Percentiles rank a stretch among this genome's conserved stretches.
phyloP scores from a whole-genome alignment of 2,113 vertebrate species.

The Falco punctatus region DNA sequence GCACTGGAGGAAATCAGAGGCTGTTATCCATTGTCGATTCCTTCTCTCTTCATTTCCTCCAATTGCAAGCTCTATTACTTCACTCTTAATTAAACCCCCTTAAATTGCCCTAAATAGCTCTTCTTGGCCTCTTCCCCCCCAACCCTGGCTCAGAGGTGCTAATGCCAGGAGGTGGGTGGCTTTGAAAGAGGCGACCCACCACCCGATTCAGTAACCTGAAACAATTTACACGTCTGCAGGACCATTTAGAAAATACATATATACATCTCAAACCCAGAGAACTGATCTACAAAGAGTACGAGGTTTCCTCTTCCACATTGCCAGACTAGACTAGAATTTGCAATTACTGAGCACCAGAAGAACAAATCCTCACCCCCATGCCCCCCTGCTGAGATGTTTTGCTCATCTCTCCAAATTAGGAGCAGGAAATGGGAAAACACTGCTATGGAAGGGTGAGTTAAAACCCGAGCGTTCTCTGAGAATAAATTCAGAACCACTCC shows the following conservation, averaged over 20 bases:
- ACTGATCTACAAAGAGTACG: too few relatives aligned
- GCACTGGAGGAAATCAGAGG: not conserved
- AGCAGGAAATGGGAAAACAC: not conserved
- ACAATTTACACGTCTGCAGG: not conserved
- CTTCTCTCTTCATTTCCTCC: not conserved
- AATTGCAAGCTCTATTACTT: not conserved
- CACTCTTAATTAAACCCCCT: not conserved
- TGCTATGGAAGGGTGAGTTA: not conserved
- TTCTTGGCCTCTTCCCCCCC: not conserved
- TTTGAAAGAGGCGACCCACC: not conserved
- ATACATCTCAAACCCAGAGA: fast-evolving
- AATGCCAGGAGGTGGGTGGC: not conserved
- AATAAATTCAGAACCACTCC: not conserved
- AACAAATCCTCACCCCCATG: not conserved
- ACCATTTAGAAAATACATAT: not conserved
- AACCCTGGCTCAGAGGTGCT: fast-evolving
- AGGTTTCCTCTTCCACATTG: not conserved
- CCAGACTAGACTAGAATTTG: not conserved
- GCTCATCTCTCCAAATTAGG: not conserved
- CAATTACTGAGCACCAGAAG: not conserved
- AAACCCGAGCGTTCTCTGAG: not conserved
- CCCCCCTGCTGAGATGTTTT: not conserved
- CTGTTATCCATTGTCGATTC: not conserved
- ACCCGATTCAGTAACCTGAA: not conserved
- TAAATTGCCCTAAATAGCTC: not conserved